Percentiles rank a stretch among this genome's conserved stretches.
phyloP scores from a whole-genome alignment of 2,797 vertebrate species.

The Rhinichthys osculus region DNA sequence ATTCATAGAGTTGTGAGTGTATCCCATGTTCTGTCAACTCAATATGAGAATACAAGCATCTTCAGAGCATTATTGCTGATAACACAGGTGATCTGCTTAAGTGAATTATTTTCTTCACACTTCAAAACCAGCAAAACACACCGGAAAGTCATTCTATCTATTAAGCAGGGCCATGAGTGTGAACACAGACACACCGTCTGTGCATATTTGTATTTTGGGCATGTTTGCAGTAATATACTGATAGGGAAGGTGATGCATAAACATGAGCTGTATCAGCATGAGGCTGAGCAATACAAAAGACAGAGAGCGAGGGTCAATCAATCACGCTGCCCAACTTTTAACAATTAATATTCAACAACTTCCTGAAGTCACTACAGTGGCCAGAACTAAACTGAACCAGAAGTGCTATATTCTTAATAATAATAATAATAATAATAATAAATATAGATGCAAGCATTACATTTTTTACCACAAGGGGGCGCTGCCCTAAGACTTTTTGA shows the following conservation, averaged over 20 bases:
- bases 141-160: slow-evolving; percentile 1
- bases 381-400: slow-evolving; percentile 60
- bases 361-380: slow-evolving; percentile 75
- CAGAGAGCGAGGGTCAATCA: slow-evolving; percentile 78
- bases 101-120: slow-evolving; percentile 77
- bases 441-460: no score
- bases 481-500: no score
- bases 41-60: slow-evolving; percentile 70
- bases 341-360: slow-evolving; percentile 80
- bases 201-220: slow-evolving; percentile 26
- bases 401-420: not conserved
- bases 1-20: slow-evolving; percentile 70
- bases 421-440: not conserved
- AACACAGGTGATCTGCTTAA: slow-evolving; percentile 72
- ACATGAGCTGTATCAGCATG: slow-evolving; percentile 71
- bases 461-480: no score
- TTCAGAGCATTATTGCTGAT: slow-evolving; percentile 71
- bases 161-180: slow-evolving; percentile 4
- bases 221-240: slow-evolving; percentile 55
- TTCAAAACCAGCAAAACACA: slow-evolving; percentile 59
- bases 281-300: slow-evolving; percentile 76
- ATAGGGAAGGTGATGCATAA: slow-evolving; percentile 76
- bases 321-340: slow-evolving; percentile 72
- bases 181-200: not conserved
- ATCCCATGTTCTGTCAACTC: slow-evolving; percentile 48